These are phyloP conservation scores for Caracal caracal DNA, from an alignment of 2,113 vertebrate genomes.

Conservation along the genomic window DNA sequence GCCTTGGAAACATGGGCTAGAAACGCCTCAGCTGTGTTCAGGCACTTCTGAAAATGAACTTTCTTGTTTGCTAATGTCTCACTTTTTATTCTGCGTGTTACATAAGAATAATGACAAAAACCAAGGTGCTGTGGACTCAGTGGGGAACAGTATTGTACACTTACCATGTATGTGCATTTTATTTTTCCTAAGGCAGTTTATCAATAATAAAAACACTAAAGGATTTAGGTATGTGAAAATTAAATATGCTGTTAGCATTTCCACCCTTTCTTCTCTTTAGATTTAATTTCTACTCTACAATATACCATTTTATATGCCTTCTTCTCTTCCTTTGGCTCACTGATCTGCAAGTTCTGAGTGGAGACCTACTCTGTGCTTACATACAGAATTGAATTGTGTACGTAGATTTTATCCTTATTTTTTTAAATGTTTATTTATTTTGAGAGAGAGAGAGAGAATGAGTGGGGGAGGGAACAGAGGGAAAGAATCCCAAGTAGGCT, in stretches of 20 bases:
- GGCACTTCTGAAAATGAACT: not conserved
- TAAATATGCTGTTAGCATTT: conserved; percentile 28
- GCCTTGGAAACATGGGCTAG: not conserved
- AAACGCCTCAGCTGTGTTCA: not conserved
- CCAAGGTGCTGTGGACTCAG: not conserved
- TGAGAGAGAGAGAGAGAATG: too few species aligned
- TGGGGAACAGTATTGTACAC: not conserved
- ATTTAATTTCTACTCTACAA: not conserved
- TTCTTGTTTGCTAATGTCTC: not conserved
- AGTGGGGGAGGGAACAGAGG: too few species aligned
- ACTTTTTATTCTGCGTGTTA: not conserved
- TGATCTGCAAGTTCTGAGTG: not conserved
- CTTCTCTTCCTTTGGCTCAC: not conserved
- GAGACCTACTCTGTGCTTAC: not conserved
- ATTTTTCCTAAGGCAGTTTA: conserved; percentile 35
- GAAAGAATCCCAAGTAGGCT: too few species aligned
- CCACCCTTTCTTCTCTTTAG: not conserved
- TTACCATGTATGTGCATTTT: not conserved
- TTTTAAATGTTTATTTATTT: too few species aligned
- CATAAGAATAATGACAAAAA: not conserved
- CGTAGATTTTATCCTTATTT: not conserved
- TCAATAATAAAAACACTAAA: conserved; percentile 47
- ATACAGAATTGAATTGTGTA: not conserved
- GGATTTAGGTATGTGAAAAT: conserved; percentile 25
- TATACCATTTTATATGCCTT: conserved; percentile 12